Evolutionary conservation across 2,888 invertebrate species (phyloP), one percentile per base, ranked within the genome.

Genomic region (Muschampia plurimacula): DNA sequence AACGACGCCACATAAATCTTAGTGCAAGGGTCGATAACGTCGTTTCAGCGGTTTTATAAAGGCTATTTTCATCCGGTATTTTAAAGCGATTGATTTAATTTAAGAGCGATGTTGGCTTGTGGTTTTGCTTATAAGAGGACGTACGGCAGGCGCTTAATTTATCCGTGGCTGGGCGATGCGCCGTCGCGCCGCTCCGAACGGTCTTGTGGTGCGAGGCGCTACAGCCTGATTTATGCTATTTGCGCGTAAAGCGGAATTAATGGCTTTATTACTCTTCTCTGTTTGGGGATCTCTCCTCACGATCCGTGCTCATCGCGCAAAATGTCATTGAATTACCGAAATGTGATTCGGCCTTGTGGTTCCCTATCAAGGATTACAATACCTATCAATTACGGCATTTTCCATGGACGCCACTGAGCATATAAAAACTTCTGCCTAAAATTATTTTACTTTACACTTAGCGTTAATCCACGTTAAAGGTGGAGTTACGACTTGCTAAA

Each of bases 211-310:
- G 86, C 87, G 87, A 86, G 85, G 86, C 87, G 88, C 85, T 89
- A 86, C 89, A 89, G 84, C 88, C 91, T 93, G 93, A 94, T 94
- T 93, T 93, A 93, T 93, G 92, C 91, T 92, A 90, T 92, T 93
- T 93, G 90, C 91, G 91, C 90, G 89, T 91, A 91, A 91, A 92
- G 90, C 90, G 89, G 90, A 93, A 93, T 93, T 93, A 93, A 93
- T 93, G 92, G 89, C 91, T 91, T 92, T 92, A 92, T 91, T 92
- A 93, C 90, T 89, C 90, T 90, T 89, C 90, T 86, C 88, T 91
- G 90, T 92, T 91, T 93, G 88, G 85, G 89, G 87, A 90, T 91
- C 89, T 88, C 86, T 67, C 67, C 52, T 32, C 72, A 66, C 66
- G 65, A 71, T 71, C 70, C 71, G 60, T 59, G 60, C 71, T 72